These are phyloP conservation scores for Pseudois nayaur DNA, from an alignment of 2,113 vertebrate genomes.

Conservation along the genomic window DNA sequence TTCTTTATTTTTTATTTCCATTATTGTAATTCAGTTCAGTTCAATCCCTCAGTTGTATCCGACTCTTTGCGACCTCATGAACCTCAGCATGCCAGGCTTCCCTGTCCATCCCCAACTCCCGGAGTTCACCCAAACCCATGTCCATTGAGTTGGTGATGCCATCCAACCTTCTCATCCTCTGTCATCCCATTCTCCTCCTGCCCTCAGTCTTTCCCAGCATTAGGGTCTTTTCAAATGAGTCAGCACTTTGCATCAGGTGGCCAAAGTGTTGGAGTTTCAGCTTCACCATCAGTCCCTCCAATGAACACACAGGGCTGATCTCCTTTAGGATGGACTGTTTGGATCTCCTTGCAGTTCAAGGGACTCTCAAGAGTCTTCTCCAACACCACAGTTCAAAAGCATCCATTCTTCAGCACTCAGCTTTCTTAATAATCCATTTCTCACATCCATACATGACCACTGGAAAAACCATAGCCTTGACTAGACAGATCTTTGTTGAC, in stretches of 20 bases:
- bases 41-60: background rate
- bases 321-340: no score
- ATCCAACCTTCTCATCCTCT: background rate
- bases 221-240: background rate
- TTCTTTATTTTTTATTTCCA: background rate
- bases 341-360: no score
- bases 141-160: background rate
- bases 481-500: no score
- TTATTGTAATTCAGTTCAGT: background rate
- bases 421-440: no score
- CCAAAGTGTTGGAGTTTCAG: background rate
- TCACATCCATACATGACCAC: no score
- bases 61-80: background rate
- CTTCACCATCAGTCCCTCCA: background rate
- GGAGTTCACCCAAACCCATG: background rate
- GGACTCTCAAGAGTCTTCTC: no score
- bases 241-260: background rate
- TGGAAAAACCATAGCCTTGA: no score
- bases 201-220: background rate
- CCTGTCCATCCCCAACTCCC: background rate
- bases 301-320: no score
- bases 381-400: no score
- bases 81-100: background rate
- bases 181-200: background rate
- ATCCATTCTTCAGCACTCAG: no score